Evolutionary conservation across 2,888 invertebrate genomes (phyloP), one percentile per base, ranked within the genome.

Genomic region (Drosophila trichaetosa): DNA sequence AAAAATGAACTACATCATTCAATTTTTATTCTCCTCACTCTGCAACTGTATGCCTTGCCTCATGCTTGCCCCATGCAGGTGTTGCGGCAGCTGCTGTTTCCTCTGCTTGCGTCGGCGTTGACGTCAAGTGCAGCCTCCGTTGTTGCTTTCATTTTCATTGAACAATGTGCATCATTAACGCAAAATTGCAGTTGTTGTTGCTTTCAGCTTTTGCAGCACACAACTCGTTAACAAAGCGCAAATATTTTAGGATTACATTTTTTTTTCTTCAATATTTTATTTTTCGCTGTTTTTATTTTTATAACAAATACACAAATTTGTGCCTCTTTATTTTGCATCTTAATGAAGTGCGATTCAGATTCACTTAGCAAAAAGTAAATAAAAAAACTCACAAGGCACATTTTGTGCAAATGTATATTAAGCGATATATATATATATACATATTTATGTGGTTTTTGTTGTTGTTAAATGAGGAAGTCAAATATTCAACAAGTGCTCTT

Each of bases 81-180:
- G 64, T 60, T 49, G 31, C 5, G 49, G 10, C 27, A 11, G 36
- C 38, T 40, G 49, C 21, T 46, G n/a, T 11, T 27, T 16, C 33
- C 40, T 8, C 34, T 29, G 56, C 31, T 54, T 24, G 53, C 36
- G 58, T 27, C 46, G 42, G 13, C 38, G 65, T 21, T 48, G 54
- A 38, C 29, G 61, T 46, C 42, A 53, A 59, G 57, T 63, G 62
- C 79, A 56, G 42, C 21, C 31, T 16, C 40, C 53, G 63, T 49
- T 51, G 62, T 60, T 76, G 89, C 88, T 87, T 90, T 87, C 90
- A 69, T 87, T 87, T 89, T 85, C 87, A 82, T 75, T 87, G 78
- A 89, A 87, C 90, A 87, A 87, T 87, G 84, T 84, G 87, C 90
- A 90, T 87, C 87, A 87, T 87, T 87, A 87, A 87, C 80, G 80